A percentile compares a stretch with the other conserved stretches of the same genome.
These are phyloP conservation scores for Empidonax traillii DNA, from an alignment of 2,113 vertebrate species.

Conservation along the genomic window DNA sequence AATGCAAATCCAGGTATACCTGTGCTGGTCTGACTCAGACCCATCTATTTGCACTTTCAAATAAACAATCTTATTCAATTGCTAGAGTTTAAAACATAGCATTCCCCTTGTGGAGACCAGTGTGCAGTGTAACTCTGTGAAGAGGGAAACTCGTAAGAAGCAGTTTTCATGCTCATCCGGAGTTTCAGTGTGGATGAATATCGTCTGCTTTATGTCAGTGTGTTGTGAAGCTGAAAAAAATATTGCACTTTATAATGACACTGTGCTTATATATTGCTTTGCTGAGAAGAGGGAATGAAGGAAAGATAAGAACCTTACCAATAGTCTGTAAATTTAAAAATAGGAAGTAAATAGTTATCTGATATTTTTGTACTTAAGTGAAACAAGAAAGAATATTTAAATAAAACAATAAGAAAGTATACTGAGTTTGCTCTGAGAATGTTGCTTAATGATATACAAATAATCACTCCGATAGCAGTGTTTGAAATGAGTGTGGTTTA, in stretches of 20 bases:
- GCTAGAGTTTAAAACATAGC: conserved; percentile 4
- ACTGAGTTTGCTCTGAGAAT: not conserved
- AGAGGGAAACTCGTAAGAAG: not conserved
- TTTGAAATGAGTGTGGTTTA: conserved; percentile 39
- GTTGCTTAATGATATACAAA: conserved; percentile 25
- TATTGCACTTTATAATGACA: not conserved
- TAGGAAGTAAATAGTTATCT: not conserved
- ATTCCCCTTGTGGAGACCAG: not conserved
- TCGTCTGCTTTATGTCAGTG: not conserved
- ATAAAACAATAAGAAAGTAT: not conserved
- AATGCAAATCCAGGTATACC: not conserved
- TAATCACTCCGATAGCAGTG: not conserved
- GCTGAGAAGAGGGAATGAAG: not conserved
- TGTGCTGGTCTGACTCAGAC: not conserved
- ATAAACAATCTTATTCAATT: not conserved
- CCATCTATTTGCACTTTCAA: not conserved
- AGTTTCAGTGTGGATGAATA: not conserved
- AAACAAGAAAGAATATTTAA: not conserved
- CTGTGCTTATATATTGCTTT: not conserved
- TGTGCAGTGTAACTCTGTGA: not conserved
- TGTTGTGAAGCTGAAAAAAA: conserved; percentile 9
- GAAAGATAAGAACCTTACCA: not conserved
- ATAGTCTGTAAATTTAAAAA: not conserved
- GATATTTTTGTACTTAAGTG: not conserved
- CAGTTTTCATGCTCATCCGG: conserved; percentile 2